Evolutionary conservation across 1,140 invertebrate species (phyloP), one percentile per base, ranked within the genome.

Genomic region (Temnothorax longispinosus): DNA sequence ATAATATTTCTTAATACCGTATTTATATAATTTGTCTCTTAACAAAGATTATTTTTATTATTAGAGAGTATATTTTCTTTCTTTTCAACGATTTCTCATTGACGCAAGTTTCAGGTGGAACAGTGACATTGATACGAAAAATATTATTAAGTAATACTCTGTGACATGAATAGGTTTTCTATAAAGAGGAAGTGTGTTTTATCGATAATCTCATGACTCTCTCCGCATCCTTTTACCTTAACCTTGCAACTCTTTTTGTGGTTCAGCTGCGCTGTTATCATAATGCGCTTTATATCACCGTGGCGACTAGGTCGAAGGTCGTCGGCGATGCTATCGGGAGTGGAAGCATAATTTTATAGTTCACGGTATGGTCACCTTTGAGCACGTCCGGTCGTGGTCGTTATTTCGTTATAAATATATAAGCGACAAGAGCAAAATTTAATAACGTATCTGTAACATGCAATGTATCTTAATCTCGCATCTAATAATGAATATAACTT

Each of bases 331-430:
- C 50, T 86, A 80, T 86, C 75, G 52, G 64, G 27, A 85, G 21
- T 65, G 18, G 50, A 32, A 54, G 60, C 13, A 60, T 71, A 81
- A 86, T 86, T 86, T 80, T 67, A 47, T 50, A 76, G 71, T 85
- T 85, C 56, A 85, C 41, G 15, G 81, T 47, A 74, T 85, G 56
- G 15, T 64, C 44, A 85, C 60, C 86, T 74, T 84, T 67, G 78
- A 71, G 11, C 38, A 47, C 52, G 21, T 81, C 52, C 65, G 62
- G 32, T 21, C 15, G 65, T 52, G n/a, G 60, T 2, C 1, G 8
- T 71, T 71, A 81, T 81, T 44, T 81, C 27, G 35, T 47, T 67
- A 71, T 56, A 71, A 71, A 71, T 56, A 81, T 69, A 69, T 69
- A 54, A 32, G 7, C 21, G 35, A 56, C 11, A 15, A 62, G 2